Percentiles rank a stretch among this genome's conserved stretches.
phyloP scores from a whole-genome alignment of 1,140 invertebrate genomes.

The Stratiolaelaps scimitus region DNA sequence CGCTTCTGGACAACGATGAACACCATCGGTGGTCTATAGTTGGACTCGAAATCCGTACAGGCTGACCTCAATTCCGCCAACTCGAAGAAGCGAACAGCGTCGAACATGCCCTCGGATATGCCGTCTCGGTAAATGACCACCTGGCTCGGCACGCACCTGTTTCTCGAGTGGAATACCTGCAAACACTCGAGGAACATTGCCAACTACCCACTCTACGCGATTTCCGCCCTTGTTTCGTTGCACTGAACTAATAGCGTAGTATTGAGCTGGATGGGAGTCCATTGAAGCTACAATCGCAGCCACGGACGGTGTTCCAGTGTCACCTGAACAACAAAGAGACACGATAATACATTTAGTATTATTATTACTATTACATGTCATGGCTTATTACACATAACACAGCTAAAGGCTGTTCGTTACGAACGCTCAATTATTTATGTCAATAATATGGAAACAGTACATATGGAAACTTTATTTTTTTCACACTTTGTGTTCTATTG shows the following conservation, averaged over 20 bases:
- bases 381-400: too few species aligned
- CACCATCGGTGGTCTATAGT: slow-evolving; percentile 55
- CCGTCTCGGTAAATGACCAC: slow-evolving; percentile 72
- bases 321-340: neutral
- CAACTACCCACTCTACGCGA: neutral
- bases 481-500: too few species aligned
- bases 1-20: slow-evolving; percentile 80
- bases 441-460: too few species aligned
- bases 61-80: slow-evolving; percentile 54
- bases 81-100: slow-evolving; percentile 49
- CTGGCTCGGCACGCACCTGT: slow-evolving; percentile 43
- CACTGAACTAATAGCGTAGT: slow-evolving; percentile 30
- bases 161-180: neutral
- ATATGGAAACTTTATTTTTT: too few species aligned
- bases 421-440: too few species aligned
- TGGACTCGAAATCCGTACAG: slow-evolving; percentile 44
- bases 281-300: slow-evolving; percentile 30
- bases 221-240: slow-evolving; percentile 30
- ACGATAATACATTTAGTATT: too few species aligned
- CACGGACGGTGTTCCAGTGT: neutral
- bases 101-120: slow-evolving; percentile 74
- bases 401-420: too few species aligned
- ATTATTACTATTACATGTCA: too few species aligned
- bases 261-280: slow-evolving; percentile 32
- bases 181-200: slow-evolving; percentile 14